phyloP scores from a whole-genome alignment of 2,113 vertebrate species.

The Oostethus manadensis region DNA sequence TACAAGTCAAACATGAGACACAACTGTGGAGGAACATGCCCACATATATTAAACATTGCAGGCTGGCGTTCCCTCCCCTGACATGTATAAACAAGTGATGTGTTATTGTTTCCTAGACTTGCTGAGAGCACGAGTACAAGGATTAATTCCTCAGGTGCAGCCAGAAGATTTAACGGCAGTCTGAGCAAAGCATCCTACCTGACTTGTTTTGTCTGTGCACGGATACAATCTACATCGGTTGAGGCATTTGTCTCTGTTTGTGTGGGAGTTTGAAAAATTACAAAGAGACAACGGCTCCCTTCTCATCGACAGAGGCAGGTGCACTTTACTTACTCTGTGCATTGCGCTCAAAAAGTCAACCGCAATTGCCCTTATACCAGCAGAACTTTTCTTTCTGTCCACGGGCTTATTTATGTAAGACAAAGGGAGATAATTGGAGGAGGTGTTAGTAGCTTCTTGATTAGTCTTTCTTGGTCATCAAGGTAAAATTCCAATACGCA shows the following conservation, averaged over 20 bases:
- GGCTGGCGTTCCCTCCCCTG: neutral
- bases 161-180: slow-evolving; percentile 20
- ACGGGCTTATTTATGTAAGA: slow-evolving; percentile 9
- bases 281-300: slow-evolving; percentile 52
- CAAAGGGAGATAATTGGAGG: slow-evolving; percentile 5
- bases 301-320: slow-evolving; percentile 44
- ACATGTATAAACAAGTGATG: neutral
- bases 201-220: slow-evolving; percentile 41
- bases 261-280: slow-evolving; percentile 45
- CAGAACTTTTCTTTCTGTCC: no score
- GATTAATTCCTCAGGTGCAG: slow-evolving; percentile 25
- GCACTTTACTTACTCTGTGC: slow-evolving; percentile 15
- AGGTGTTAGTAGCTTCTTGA: neutral
- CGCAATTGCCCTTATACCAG: neutral
- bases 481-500: no score
- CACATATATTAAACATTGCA: neutral
- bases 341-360: neutral
- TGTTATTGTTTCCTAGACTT: slow-evolving; percentile 3
- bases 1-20: neutral
- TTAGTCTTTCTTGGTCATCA: neutral
- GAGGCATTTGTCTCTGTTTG: slow-evolving; percentile 31
- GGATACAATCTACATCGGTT: slow-evolving; percentile 23
- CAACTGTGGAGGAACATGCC: slow-evolving; percentile 5
- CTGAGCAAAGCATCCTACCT: slow-evolving; percentile 33
- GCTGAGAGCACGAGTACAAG: slow-evolving; percentile 1